A percentile compares a stretch with the other conserved stretches of the same genome.
Conservation (phyloP, 2,113 vertebrate species). For the Gasterosteus aculeatus region DNA sequence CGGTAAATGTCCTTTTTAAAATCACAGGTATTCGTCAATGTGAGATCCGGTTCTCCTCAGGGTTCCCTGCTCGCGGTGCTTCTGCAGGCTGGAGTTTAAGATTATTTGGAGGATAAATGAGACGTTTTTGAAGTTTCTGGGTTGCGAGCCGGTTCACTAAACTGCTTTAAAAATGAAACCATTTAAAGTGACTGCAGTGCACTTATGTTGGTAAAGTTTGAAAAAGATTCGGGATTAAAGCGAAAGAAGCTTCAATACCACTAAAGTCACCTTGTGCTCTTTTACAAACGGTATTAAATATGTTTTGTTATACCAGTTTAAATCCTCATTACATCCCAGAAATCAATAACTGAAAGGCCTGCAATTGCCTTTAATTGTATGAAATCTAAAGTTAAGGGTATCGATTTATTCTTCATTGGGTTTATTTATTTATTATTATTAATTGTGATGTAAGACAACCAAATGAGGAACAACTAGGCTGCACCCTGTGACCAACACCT, state of each 20-base stretch:
- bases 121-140: background rate
- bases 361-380: too few species aligned
- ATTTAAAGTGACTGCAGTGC: background rate
- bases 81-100: constrained; percentile 5
- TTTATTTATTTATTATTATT: too few species aligned
- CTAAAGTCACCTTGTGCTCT: background rate
- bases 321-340: background rate
- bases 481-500: background rate
- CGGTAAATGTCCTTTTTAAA: background rate
- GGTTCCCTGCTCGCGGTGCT: background rate
- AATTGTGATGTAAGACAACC: too few species aligned
- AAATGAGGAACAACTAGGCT: background rate
- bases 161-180: constrained; percentile 4
- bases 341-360: background rate
- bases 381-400: background rate
- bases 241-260: background rate
- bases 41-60: constrained; percentile 1
- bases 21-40: too few species aligned
- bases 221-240: background rate
- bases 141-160: background rate
- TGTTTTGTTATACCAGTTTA: background rate
- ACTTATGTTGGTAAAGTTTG: background rate
- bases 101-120: background rate
- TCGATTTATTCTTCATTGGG: background rate
- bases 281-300: background rate